phyloP scores from a whole-genome alignment of 2,888 invertebrate genomes.

The Polydrusus pterygomalis region DNA sequence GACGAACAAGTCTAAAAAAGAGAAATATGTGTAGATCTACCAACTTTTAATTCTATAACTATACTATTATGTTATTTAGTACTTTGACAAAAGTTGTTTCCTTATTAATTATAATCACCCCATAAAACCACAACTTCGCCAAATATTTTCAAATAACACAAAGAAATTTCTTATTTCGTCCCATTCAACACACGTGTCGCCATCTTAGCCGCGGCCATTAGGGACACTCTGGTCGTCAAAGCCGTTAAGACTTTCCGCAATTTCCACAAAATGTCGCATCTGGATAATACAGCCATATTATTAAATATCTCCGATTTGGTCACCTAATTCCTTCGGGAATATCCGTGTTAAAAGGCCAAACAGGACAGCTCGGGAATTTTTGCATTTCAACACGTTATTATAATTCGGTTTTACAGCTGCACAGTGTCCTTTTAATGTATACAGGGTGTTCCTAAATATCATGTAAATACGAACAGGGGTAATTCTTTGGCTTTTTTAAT shows the following conservation, averaged over 20 bases:
- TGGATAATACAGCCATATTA: conserved; percentile 22
- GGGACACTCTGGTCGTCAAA: conserved; percentile 13
- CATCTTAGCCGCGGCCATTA: conserved; percentile 11
- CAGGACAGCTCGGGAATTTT: background rate
- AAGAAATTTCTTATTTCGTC: conserved; percentile 20
- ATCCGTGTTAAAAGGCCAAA: conserved; percentile 4
- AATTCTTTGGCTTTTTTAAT: too few species aligned
- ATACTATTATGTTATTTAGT: too few species aligned
- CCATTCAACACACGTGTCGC: conserved; percentile 11
- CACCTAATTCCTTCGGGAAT: conserved; percentile 7
- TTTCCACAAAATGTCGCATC: conserved; percentile 19
- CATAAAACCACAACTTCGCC: background rate
- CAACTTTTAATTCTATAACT: too few species aligned
- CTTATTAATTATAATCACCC: background rate
- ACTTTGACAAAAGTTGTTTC: background rate
- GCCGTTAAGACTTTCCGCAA: conserved; percentile 18
- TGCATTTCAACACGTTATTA: background rate
- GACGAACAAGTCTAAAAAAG: too few species aligned
- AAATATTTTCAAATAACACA: conserved; percentile 10
- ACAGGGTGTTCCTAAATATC: too few species aligned
- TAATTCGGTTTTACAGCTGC: background rate
- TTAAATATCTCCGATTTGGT: conserved; percentile 22
- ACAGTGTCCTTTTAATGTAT: too few species aligned
- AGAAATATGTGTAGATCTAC: too few species aligned
- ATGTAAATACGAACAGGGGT: too few species aligned